Evolutionary conservation across 2,113 vertebrate genomes (phyloP).

Genomic region (Neodontobutis hainanensis): DNA sequence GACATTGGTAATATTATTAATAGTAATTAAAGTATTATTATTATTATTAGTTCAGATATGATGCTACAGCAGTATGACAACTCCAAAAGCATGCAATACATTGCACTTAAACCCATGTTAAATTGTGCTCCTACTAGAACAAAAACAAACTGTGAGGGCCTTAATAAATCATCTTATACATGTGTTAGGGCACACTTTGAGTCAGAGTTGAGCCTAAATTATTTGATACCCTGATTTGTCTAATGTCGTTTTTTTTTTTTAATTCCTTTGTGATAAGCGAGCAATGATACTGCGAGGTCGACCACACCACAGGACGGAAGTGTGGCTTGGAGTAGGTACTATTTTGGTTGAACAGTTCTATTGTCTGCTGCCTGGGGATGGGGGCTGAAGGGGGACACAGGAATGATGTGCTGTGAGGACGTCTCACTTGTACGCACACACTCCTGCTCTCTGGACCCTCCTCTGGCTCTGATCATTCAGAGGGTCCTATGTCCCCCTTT

Average conservation of each 20-base stretch:
- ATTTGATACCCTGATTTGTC: background rate
- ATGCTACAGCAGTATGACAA: too few relatives aligned
- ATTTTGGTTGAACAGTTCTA: slow-evolving; percentile 76
- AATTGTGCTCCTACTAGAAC: too few relatives aligned
- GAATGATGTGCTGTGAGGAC: slow-evolving; percentile 54
- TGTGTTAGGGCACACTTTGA: too few relatives aligned
- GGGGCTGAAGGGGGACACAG: slow-evolving; percentile 42
- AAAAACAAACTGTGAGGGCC: too few relatives aligned
- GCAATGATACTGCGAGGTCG: slow-evolving; percentile 54
- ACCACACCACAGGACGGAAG: slow-evolving; percentile 67
- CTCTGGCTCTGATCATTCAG: slow-evolving; percentile 49
- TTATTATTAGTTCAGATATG: too few relatives aligned
- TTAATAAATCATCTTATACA: background rate
- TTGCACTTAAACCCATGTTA: too few relatives aligned
- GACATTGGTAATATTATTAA: too few relatives aligned
- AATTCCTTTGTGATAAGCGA: slow-evolving; percentile 57
- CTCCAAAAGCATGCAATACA: too few relatives aligned
- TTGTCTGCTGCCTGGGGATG: slow-evolving; percentile 59
- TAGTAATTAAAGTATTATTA: too few relatives aligned
- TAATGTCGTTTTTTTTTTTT: background rate
- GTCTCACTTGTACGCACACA: slow-evolving; percentile 21
- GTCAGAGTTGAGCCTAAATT: background rate
- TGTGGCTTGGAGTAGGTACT: slow-evolving; percentile 63
- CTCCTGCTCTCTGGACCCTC: slow-evolving; percentile 40
- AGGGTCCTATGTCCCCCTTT: slow-evolving; percentile 64